Percentiles rank a stretch among this genome's conserved stretches.
phyloP scores from a whole-genome alignment of 2,113 vertebrate species.

The Illadopsis cleaveri region DNA sequence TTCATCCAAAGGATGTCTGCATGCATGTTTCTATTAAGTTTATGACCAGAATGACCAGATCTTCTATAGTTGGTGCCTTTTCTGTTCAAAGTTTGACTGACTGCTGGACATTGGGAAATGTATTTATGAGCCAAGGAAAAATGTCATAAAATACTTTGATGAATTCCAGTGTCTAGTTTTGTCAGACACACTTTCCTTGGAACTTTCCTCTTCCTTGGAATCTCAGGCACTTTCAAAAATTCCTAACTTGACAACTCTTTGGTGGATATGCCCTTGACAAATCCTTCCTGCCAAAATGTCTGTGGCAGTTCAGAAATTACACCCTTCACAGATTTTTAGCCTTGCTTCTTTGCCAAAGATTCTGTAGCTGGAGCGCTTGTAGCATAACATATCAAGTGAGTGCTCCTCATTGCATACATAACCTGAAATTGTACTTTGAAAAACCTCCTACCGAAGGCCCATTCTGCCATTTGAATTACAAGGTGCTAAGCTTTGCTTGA shows the following conservation, averaged over 20 bases:
- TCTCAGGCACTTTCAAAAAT: conserved; percentile 1
- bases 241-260: background rate
- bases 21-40: background rate
- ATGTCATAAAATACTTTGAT: background rate
- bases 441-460: background rate
- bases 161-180: background rate
- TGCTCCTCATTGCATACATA: background rate
- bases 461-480: background rate
- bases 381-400: background rate
- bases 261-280: background rate
- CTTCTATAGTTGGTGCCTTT: background rate
- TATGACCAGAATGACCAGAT: background rate
- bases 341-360: background rate
- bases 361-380: background rate
- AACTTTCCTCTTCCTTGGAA: background rate
- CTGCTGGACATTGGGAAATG: background rate
- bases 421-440: background rate
- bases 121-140: background rate
- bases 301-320: conserved; percentile 19
- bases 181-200: background rate
- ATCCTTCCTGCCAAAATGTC: conserved; percentile 24
- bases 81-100: background rate
- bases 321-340: conserved; percentile 3
- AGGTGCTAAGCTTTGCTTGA: background rate
- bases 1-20: background rate